Percentiles rank a stretch among this genome's conserved stretches.
Conservation (phyloP, 1,140 invertebrate genomes). For the Drosophila pruinosa region DNA sequence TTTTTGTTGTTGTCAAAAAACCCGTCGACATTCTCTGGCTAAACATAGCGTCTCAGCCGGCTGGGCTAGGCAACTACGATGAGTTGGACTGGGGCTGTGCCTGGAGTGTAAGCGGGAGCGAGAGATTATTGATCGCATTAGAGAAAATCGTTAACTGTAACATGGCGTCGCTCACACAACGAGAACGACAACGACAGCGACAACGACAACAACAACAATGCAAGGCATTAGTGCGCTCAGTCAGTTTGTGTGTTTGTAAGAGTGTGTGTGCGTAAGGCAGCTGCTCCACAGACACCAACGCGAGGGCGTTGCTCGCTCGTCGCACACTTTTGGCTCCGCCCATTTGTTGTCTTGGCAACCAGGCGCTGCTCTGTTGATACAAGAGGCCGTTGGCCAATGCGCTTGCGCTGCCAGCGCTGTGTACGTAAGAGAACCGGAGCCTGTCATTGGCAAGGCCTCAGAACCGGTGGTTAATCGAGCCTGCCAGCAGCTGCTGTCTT, state of each 20-base stretch:
- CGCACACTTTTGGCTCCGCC: conserved; percentile 49
- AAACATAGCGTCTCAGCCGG: conserved; percentile 55
- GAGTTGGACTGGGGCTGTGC: not conserved
- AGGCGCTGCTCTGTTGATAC: conserved; percentile 56
- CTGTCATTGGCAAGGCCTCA: conserved; percentile 60
- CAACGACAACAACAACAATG: conserved; percentile 4
- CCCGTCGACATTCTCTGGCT: conserved; percentile 58
- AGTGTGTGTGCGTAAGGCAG: conserved; percentile 25
- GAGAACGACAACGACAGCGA: not conserved
- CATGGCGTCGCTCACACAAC: conserved; percentile 73
- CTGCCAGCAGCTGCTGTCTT: conserved; percentile 33
- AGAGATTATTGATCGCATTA: conserved; percentile 79
- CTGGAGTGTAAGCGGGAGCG: conserved; percentile 53
- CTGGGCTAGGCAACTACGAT: conserved; percentile 12
- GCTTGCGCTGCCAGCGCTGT: conserved; percentile 63
- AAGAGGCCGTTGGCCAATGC: conserved; percentile 70
- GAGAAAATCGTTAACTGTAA: conserved; percentile 81
- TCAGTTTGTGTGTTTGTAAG: not conserved
- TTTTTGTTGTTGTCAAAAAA: conserved; percentile 60
- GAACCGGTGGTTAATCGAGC: conserved; percentile 22
- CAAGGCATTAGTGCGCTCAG: conserved; percentile 50
- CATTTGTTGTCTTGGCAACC: conserved; percentile 64
- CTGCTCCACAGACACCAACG: conserved; percentile 28
- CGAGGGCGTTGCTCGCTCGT: conserved; percentile 51
- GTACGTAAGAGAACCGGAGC: conserved; percentile 70